These are phyloP conservation scores for Papilio glaucus DNA, from an alignment of 1,140 invertebrate species.

Conservation along the genomic window DNA sequence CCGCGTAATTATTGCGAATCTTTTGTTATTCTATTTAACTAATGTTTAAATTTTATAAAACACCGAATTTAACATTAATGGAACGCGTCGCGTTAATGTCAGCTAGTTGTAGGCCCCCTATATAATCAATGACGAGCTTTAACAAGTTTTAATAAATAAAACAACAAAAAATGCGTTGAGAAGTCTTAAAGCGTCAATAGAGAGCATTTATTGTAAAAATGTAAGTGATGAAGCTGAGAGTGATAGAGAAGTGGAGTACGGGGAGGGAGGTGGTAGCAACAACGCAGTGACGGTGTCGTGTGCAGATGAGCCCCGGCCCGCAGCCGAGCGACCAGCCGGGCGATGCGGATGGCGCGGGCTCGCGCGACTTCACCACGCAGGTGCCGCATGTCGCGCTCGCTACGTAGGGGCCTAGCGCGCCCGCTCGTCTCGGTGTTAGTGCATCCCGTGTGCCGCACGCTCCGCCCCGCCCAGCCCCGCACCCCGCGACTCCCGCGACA, in stretches of 20 bases:
- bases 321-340: constrained; percentile 84
- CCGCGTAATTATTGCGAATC: background rate
- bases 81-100: constrained; percentile 15
- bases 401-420: constrained; percentile 74
- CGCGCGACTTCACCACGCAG: constrained; percentile 85
- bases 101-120: background rate
- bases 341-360: constrained; percentile 81
- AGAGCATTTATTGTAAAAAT: background rate
- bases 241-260: constrained; percentile 79
- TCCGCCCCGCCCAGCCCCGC: constrained; percentile 69
- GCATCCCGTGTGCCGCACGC: constrained; percentile 75
- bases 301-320: constrained; percentile 85
- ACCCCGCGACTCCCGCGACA: constrained; percentile 59
- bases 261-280: constrained; percentile 71
- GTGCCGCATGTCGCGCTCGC: constrained; percentile 79
- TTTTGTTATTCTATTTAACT: background rate
- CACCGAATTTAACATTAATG: background rate
- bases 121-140: background rate
- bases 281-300: constrained; percentile 79
- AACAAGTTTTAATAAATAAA: background rate
- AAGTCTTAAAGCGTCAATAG: background rate
- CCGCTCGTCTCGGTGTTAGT: constrained; percentile 77
- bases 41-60: background rate
- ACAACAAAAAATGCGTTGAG: background rate
- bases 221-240: constrained; percentile 63